Conservation (phyloP, 2,888 invertebrate genomes). For the Heliconius erato region DNA sequence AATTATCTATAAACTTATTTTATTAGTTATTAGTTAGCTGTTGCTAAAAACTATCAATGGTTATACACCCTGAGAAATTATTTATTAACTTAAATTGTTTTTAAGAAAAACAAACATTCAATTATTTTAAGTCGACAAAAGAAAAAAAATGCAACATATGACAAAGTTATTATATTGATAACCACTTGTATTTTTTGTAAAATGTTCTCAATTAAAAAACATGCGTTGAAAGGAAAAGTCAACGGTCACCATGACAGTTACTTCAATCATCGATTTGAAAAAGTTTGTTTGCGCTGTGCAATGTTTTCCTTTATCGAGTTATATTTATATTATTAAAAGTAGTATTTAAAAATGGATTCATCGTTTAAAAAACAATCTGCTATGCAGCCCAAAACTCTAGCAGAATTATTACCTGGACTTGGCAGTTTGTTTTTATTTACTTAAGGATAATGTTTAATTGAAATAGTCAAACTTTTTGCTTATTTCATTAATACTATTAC, state of each 20-base stretch:
- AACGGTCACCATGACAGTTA: slow-evolving; percentile 46
- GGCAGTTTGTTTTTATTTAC: slow-evolving; percentile 57
- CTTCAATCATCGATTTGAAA: slow-evolving; percentile 43
- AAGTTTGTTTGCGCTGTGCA: slow-evolving; percentile 38
- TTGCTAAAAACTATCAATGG: too few species aligned
- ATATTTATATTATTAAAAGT: slow-evolving; percentile 22
- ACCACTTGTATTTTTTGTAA: background rate
- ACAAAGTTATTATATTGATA: background rate
- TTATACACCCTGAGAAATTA: too few species aligned
- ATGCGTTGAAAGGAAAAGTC: slow-evolving; percentile 28
- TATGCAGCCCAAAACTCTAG: slow-evolving; percentile 65
- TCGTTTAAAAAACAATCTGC: slow-evolving; percentile 57
- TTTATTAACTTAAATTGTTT: too few species aligned
- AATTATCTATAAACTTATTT: too few species aligned
- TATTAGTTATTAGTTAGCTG: too few species aligned
- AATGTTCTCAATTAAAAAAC: background rate
- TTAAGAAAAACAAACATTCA: too few species aligned
- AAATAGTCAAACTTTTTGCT: background rate
- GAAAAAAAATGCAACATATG: too few species aligned
- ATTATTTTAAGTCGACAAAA: too few species aligned
- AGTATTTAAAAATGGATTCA: slow-evolving; percentile 64
- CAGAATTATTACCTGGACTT: slow-evolving; percentile 71
- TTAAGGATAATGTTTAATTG: background rate
- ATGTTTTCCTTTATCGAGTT: slow-evolving; percentile 7
- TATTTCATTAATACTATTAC: background rate